Evolutionary conservation across 2,888 invertebrate genomes (phyloP), one percentile per base, ranked within the genome.

Genomic region (Mechanitis messenoides): DNA sequence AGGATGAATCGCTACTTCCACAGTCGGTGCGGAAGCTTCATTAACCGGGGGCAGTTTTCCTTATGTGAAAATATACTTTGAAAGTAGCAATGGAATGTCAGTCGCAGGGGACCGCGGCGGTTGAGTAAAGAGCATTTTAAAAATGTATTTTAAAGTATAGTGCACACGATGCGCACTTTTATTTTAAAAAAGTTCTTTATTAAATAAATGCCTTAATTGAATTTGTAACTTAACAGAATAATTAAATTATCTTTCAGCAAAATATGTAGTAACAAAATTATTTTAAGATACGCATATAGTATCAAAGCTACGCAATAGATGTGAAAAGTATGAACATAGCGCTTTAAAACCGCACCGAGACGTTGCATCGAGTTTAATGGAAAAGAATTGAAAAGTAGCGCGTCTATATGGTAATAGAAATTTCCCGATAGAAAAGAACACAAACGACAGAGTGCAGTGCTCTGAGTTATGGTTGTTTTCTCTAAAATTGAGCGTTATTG

Each of bases 351-450:
- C 81, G 80, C 73, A 76, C 78, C 87, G 86, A 81, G 73, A 74
- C 85, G 83, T 85, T 87, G 87, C 85, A 86, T 85, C 86, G 86
- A 90, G 83, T 90, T 89, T 89, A 90, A 89, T 90, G 88, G 89
- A 89, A 89, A 89, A 89, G 90, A 89, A 89, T 89, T 89, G 89
- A 90, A 89, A 89, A 90, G 87, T 87, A 87, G 87, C 88, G 83
- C 83, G 85, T 90, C 90, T 90, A 89, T 90, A 90, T 90, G 90
- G 88, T 89, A 90, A 90, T 90, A 88, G 85, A 90, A 88, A 89
- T 89, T 87, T 88, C 84, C 87, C 82, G 88, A 87, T 87, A 89
- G 89, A 88, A 88, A 87, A 84, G 83, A 88, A 84, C 83, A 85
- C 80, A 85, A 84, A 83, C 84, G 85, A 83, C 85, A 79, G 81